Evolutionary conservation across 1,140 invertebrate genomes (phyloP).

Genomic region (Ganaspis sp.): DNA sequence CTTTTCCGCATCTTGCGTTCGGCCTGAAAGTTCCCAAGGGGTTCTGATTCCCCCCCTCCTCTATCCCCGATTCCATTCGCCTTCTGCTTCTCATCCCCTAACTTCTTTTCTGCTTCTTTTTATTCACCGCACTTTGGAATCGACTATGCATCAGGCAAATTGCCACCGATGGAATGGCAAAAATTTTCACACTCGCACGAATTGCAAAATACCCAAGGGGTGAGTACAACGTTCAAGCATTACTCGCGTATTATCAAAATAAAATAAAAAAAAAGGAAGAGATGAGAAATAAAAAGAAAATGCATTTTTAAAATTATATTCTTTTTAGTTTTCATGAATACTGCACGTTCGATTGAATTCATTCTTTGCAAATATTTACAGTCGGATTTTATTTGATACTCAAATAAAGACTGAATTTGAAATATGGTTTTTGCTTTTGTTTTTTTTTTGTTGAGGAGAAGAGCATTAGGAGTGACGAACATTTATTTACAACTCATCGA

Average conservation of each 20-base stretch:
- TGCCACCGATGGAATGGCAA: constrained; percentile 36
- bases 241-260: constrained; percentile 24
- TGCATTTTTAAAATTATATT: background rate
- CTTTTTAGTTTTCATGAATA: background rate
- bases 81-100: background rate
- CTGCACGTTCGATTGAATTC: background rate
- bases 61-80: constrained; percentile 14
- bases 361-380: background rate
- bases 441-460: background rate
- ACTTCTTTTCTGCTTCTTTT: constrained; percentile 45
- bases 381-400: background rate
- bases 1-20: constrained; percentile 24
- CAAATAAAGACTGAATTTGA: background rate
- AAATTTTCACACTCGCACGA: constrained; percentile 27
- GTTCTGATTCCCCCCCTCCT: constrained; percentile 20
- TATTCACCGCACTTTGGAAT: constrained; percentile 49
- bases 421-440: background rate
- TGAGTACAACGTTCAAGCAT: constrained; percentile 21
- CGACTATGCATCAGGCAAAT: constrained; percentile 66
- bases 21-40: constrained; percentile 26
- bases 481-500: too few species aligned
- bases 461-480: background rate
- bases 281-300: background rate
- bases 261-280: background rate
- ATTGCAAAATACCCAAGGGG: constrained; percentile 28